These are phyloP conservation scores for Corythaeola cristata DNA, from an alignment of 2,113 vertebrate genomes.

Conservation along the genomic window DNA sequence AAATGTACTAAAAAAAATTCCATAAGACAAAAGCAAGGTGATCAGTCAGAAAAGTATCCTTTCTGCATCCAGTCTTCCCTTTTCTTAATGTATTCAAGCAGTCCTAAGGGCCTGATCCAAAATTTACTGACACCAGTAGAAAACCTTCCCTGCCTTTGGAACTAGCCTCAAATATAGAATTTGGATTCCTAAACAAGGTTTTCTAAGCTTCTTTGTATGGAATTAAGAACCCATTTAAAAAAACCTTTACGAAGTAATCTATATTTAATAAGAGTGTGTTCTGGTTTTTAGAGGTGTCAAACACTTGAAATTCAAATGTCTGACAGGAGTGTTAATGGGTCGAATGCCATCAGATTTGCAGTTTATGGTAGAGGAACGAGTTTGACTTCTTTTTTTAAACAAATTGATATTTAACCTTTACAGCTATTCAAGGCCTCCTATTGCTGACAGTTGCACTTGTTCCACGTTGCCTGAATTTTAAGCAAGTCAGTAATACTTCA, in stretches of 20 bases:
- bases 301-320: constrained; percentile 7
- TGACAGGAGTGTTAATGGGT: constrained; percentile 20
- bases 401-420: constrained; percentile 73
- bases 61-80: neutral
- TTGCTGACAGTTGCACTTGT: constrained; percentile 59
- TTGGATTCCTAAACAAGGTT: neutral
- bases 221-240: neutral
- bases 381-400: constrained; percentile 63
- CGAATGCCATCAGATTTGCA: constrained; percentile 15
- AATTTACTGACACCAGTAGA: neutral
- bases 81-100: neutral
- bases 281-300: neutral
- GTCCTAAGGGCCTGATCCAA: neutral
- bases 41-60: neutral
- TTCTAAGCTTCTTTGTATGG: neutral
- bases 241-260: neutral
- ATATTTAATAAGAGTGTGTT: neutral
- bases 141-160: neutral
- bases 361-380: constrained; percentile 18
- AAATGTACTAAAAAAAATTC: neutral
- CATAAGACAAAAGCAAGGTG: neutral
- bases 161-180: neutral
- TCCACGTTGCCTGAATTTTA: constrained; percentile 61
- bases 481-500: constrained; percentile 51
- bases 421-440: constrained; percentile 56